Base-by-base conservation (phyloP, 2,888 invertebrate genomes). In the Axea sp. region DNA sequence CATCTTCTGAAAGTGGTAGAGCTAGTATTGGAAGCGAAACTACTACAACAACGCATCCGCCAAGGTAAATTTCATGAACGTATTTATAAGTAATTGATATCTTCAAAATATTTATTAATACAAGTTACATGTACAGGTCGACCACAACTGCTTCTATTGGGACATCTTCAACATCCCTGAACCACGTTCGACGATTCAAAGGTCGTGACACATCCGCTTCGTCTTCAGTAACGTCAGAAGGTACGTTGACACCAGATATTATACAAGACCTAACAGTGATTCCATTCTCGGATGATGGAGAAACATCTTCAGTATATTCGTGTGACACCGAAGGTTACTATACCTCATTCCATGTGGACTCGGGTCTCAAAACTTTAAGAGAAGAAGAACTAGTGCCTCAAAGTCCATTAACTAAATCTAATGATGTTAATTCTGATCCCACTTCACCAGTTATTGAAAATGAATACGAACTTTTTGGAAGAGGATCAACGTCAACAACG, bases 261-360 rank as follows among this genome's bases (percentile, higher is more conserved):
- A 94, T 93, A 74, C 92, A 93, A 80, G 92, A 95, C 85, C 89
- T 93, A 75, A 92, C 93, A 77, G 84, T 82, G 12, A 81, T 86
- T 35, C 86, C 88, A 4, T 87, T 87, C 76, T 84, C 86, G 15
- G 95, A 95, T 86, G 96, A 96, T 84, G 92, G 93, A 47, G 96
- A 96, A 88, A 95, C 94, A 0, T 94, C 95, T 79, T 96, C 96
- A 0, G 95, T 96, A 65, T 97, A 96, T 87, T 97, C 97, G 1
- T 96, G 97, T 84, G 98, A 98, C 84, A 97, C 97, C 0, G 98
- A 98, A 88, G 98, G 98, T 3, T 98, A 98, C 87, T 98, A 97
- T 87, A 98, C 98, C 0, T 97, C 97, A 11, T 98, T 98, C 90
- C 97, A 98, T 88, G 93, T 96, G 91, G 98, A 98, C 88, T 96